Base-by-base conservation (phyloP, 2,113 vertebrate species). In the Hoplias malabaricus region DNA sequence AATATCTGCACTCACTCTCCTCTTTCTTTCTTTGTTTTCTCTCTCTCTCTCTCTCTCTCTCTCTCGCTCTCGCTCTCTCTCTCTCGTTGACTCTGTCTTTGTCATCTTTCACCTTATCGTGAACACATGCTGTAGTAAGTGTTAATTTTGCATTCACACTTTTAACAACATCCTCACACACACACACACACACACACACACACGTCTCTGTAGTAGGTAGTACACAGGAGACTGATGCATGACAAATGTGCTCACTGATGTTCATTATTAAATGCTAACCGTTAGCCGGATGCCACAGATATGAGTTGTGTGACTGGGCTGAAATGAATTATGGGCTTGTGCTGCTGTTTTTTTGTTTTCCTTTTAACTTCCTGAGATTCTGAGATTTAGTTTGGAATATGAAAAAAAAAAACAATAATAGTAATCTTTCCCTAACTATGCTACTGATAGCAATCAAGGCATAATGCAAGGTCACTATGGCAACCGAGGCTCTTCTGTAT, bases 341-440 rank as follows among this genome's bases (percentile, higher is more conserved):
- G 33, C 43, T 9, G 23, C 40, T 48, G 21, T 38, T 38, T 84
- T 81, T 82, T 38, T 38, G 36, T 80, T 81, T 74, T 75, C 42
- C 42, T 69, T 33, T 62, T 75, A 66, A 62, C 54, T 80, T 78
- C 69, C 65, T 63, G 38, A 43, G 71, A 86, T 78, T 40, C 57
- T 63, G 38, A 43, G 71, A 86, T 78, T 40, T 43, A 70, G 69
- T 78, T 38, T 50, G 31, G 14, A 57, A 87, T 86, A 82, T 79
- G 78, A 84, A 87, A 83, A 75, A 87, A 80, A 57, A n/a, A n/a
- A n/a, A n/a, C n/a, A n/a, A n/a, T n/a, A n/a, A n/a, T n/a, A n/a
- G n/a, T 62, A 23, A 84, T 84, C 82, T 86, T 48, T 72, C 27
- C 33, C 53, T 54, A 71, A 73, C 25, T 73, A 75, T 70, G 12